Conservation (phyloP, 2,797 vertebrate species). For the Tapirus indicus region DNA sequence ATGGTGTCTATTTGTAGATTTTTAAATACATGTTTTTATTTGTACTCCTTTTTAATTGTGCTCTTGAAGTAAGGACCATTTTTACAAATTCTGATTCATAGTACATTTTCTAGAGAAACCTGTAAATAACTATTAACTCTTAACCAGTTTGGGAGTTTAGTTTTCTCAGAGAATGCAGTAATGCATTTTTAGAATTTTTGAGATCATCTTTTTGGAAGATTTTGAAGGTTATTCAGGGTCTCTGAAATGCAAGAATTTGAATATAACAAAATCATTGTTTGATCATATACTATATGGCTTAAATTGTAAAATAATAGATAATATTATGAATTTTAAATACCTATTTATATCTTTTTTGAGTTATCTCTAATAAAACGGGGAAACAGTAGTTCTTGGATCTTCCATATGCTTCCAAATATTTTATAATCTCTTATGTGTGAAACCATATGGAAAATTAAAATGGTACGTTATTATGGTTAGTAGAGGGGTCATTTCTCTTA, state of each 20-base stretch:
- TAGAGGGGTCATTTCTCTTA: neutral
- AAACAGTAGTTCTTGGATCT: neutral
- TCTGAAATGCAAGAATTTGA: constrained; percentile 51
- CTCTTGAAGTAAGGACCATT: neutral
- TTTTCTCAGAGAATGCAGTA: constrained; percentile 25
- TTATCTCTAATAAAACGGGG: neutral
- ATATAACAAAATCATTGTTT: neutral
- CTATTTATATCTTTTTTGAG: neutral
- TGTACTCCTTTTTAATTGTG: neutral
- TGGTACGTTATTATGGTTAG: neutral
- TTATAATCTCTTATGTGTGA: neutral
- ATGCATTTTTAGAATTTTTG: neutral
- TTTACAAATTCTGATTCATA: constrained; percentile 47
- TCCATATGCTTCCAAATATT: neutral
- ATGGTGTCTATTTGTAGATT: neutral
- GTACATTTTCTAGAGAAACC: neutral
- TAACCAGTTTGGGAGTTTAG: neutral
- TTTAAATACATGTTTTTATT: constrained; percentile 19
- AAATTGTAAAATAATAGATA: neutral
- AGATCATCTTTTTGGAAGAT: neutral
- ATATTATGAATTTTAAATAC: neutral
- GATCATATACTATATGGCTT: neutral
- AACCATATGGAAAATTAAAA: neutral
- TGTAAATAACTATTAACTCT: neutral
- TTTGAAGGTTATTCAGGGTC: neutral